phyloP scores from a whole-genome alignment of 2,113 vertebrate species.

The Brachyhypopomus occidentalis region DNA sequence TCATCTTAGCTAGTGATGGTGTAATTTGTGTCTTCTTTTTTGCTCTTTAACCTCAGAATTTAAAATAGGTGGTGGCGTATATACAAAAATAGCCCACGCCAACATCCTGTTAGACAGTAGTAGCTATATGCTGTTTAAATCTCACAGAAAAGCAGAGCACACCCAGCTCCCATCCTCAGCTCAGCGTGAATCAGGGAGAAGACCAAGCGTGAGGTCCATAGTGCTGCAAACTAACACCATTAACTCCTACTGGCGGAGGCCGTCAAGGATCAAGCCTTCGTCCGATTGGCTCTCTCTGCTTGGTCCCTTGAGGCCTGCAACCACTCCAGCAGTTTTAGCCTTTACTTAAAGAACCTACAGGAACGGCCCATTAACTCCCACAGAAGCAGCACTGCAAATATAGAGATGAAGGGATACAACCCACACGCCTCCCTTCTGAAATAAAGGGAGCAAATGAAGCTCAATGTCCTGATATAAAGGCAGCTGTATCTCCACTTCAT shows the following conservation, averaged over 20 bases:
- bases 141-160: slow-evolving; percentile 1
- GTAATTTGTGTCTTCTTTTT: neutral
- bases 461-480: neutral
- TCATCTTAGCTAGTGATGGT: neutral
- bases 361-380: slow-evolving; percentile 33
- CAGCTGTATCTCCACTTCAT: neutral
- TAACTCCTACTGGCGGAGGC: slow-evolving; percentile 31
- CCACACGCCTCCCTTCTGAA: neutral
- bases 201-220: neutral
- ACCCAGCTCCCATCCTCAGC: neutral
- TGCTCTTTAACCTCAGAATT: neutral
- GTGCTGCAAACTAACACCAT: slow-evolving; percentile 30
- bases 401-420: neutral
- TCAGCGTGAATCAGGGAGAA: neutral
- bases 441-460: neutral
- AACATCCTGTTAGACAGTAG: neutral
- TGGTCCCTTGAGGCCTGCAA: neutral
- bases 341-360: slow-evolving; percentile 17
- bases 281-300: slow-evolving; percentile 26
- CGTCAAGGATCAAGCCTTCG: slow-evolving; percentile 13
- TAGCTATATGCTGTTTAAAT: slow-evolving; percentile 7
- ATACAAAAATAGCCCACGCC: neutral
- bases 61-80: neutral
- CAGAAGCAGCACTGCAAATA: neutral
- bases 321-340: neutral